Evolutionary conservation across 2,888 invertebrate genomes (phyloP), one percentile per base, ranked within the genome.

Genomic region (Erebia epiphron): DNA sequence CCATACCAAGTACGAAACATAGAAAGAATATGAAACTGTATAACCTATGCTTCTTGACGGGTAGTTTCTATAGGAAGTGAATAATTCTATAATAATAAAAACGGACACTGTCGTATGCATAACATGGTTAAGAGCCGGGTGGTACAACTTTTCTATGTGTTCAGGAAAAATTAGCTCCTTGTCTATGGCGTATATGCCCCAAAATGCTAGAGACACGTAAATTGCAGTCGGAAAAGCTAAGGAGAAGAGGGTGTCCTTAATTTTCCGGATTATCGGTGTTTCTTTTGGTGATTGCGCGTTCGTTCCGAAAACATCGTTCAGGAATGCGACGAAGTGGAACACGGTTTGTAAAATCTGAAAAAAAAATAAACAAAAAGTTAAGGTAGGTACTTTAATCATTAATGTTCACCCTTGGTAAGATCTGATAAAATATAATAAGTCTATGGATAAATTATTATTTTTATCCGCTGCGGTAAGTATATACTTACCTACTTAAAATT

Each of bases 131-230:
- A 98, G 88, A 98, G 98, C 98, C 35, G 87, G 87, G 2, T 98
- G 98, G 79, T 98, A 97, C 72, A 95, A 95, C 14, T 94, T 90
- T 80, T 98, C 74, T 8, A 98, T 85, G 3, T 94, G 94, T 78
- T 95, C 95, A 0, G 98, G 98, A 81, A 97, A 96, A 41, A 99
- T 97, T n/a, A 98, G 90, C 79, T 98, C 97, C 73, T 98, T 95
- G 86, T 99, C 97, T 50, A 98, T 94, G 35, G 95, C 91, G 92
- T 97, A 98, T 26, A 99, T 88, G 0, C 94, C 91, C 99, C 99
- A 99, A 86, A 98, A 99, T 3, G 96, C 95, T 0, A 95, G 78
- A n/a, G 96, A 96, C 1, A 98, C 98, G 90, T 96, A 97, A 86
- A 96, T 90, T 5, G 97, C 96, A 1, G 96, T 82, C 0, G 97